Evolutionary conservation across 2,888 invertebrate genomes (phyloP).

Genomic region (Antheraea assamensis): DNA sequence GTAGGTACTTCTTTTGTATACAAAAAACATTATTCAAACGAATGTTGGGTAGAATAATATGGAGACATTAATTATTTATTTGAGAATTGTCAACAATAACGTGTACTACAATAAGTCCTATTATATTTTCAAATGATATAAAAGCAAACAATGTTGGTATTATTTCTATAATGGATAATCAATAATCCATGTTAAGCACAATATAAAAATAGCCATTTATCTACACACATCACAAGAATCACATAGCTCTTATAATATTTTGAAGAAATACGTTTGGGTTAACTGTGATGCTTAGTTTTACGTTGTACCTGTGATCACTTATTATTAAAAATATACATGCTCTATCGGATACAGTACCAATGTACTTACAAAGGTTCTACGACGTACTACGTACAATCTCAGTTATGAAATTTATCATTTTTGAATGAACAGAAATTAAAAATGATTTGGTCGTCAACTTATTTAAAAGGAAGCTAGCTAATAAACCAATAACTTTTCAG

Average conservation of each 20-base stretch:
- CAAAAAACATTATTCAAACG: not conserved
- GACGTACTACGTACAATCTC: no score
- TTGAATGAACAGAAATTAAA: not conserved
- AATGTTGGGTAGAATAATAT: not conserved
- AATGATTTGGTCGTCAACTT: not conserved
- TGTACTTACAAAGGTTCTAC: no score
- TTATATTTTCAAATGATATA: not conserved
- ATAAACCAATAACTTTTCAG: conserved; percentile 70
- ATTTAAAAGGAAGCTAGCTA: not conserved
- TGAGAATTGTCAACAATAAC: not conserved
- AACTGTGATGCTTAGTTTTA: not conserved
- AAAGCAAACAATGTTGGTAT: not conserved
- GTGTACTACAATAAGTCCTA: not conserved
- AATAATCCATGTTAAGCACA: no score
- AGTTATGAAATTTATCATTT: not conserved
- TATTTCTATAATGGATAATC: no score
- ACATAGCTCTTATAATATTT: not conserved
- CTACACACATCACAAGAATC: no score
- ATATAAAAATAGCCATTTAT: no score
- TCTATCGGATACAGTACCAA: not conserved
- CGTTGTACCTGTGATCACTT: not conserved
- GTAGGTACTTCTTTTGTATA: not conserved
- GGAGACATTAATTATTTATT: not conserved
- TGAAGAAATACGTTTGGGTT: not conserved
- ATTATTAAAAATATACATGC: not conserved